A percentile compares a stretch with the other conserved stretches of the same genome.
phyloP scores from a whole-genome alignment of 1,140 invertebrate genomes.

The Drosophila equinoxialis region DNA sequence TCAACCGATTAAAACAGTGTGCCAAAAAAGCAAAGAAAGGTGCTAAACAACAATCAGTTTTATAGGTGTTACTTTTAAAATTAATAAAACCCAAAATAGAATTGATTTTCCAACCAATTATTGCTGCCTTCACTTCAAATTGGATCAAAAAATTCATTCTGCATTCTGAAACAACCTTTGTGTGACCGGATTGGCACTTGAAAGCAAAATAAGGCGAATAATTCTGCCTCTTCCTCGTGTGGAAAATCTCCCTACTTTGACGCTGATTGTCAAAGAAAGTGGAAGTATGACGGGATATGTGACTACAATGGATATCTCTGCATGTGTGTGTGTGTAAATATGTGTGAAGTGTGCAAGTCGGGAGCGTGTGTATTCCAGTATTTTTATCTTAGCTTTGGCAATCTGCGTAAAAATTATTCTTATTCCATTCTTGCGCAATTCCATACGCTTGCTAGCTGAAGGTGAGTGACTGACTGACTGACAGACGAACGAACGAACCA shows the following conservation, averaged over 20 bases:
- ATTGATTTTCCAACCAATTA: no score
- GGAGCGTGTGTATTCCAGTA: constrained; percentile 27
- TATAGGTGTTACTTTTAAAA: no score
- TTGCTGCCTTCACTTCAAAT: no score
- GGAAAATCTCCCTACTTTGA: constrained; percentile 25
- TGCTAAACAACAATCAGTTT: no score
- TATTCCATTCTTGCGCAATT: constrained; percentile 59
- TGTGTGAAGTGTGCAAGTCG: constrained; percentile 24
- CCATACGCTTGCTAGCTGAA: constrained; percentile 40
- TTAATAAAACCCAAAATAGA: no score
- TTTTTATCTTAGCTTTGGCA: constrained; percentile 76
- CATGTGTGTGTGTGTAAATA: background rate
- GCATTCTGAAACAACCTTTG: background rate
- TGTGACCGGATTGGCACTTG: background rate
- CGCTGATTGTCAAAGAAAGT: constrained; percentile 59
- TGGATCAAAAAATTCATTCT: no score
- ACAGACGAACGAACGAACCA: constrained; percentile 34
- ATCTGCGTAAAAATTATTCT: constrained; percentile 77
- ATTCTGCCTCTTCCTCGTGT: background rate
- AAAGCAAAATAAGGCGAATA: background rate
- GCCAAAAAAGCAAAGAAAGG: no score
- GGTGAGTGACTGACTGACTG: constrained; percentile 50
- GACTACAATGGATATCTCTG: constrained; percentile 28
- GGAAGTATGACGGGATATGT: constrained; percentile 1
- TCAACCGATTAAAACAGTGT: no score